Evolutionary conservation across 2,888 invertebrate species (phyloP), one percentile per base, ranked within the genome.

Genomic region (Drosophila merina): DNA sequence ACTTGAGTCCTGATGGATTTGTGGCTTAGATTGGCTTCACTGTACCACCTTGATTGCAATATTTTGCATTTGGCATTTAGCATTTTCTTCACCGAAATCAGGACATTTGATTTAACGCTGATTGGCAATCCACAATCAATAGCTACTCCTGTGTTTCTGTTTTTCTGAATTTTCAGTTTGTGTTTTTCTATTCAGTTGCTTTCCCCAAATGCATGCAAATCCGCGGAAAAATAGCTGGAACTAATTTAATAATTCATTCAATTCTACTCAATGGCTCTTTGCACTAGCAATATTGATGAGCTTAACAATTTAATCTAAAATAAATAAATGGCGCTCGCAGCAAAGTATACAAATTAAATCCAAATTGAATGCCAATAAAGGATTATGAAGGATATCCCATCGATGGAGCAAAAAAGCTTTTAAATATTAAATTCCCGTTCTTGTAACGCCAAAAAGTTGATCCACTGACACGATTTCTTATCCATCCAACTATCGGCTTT

Each of bases 181-280:
- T 8, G n/a, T 48, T 14, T 20, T 26, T 14, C 8, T 4, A 8
- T 7, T 3, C 14, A 2, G 5, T n/a, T 30, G 14, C 54, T 3
- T 9, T 8, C 6, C 45, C 3, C 20, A 4, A 28, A 28, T 28
- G 28, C 28, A 28, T 28, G 28, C 8, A 40, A 64, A 51, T 44
- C 42, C 28, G 50, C 51, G 28, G 1, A 10, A 36, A 64, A 63
- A 44, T 44, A 50, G 64, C 44, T 33, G 63, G 28, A 64, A 64
- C 25, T 63, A 64, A 63, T 63, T 66, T 14, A 66, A 51, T 64
- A 51, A 64, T 63, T 36, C 30, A 64, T 45, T 36, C 36, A 28
- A 50, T 63, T 63, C 31, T 28, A 5, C 8, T 6, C 28, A n/a
- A 33, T n/a, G 9, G 60, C 47, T 31, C 48, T 36, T 10, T 26